Base-by-base conservation (phyloP, 2,797 vertebrate species). In the Brachyalestes nurse region DNA sequence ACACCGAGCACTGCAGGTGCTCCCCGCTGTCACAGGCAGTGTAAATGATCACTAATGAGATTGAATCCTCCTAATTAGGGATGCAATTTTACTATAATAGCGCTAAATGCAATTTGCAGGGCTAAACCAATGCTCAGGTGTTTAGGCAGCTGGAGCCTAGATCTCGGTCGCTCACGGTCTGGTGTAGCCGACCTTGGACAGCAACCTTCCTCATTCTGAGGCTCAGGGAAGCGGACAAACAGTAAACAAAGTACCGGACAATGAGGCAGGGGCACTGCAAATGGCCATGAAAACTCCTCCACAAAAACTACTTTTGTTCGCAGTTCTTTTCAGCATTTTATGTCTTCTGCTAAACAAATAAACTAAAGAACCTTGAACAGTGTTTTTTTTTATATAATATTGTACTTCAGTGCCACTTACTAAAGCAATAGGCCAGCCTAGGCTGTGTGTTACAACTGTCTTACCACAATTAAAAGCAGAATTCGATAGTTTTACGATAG, bases 41-140 rank as follows among this genome's bases (percentile, higher is more conserved):
- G 69, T 85, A 75, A 55, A 55, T 87, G 85, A 82, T 78, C 73
- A 5, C 75, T 90, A 90, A 91, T 89, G 85, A 90, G 86, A 88
- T 64, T 13, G 74, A 89, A 80, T 85, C 81, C 83, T 87, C 64
- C 84, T 90, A 92, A 92, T 88, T 91, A 82, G 88, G 86, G 84
- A 82, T 87, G 84, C 82, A 80, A 86, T 88, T 82, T 81, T 84
- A 34, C 81, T 84, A 86, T 86, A 91, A 91, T 87, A 89, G 89
- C 76, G 72, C 81, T 70, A 78, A 86, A 90, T 89, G 86, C 87
- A 87, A 79, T 92, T 88, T 88, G 75, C 70, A 72, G 65, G 58
- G 82, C 90, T 87, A 88, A 85, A 82, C 79, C 65, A n/a, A 3
- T 70, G 60, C 58, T 84, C 79, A 89, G 71, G 71, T 82, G 83